Evolutionary conservation across 1,140 invertebrate species (phyloP).

Genomic region (Bombus soroeensis): DNA sequence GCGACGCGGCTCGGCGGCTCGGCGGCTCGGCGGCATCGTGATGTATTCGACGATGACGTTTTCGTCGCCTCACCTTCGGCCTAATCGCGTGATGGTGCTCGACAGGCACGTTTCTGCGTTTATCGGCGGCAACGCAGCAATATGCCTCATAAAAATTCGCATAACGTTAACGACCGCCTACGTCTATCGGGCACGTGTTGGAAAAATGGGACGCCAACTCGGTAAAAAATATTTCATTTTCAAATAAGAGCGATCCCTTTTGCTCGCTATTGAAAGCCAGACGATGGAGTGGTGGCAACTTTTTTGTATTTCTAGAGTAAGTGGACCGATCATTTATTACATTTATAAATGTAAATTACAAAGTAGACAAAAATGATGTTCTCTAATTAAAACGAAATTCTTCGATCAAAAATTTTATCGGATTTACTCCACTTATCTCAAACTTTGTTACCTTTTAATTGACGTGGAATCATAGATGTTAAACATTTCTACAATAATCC

Average conservation of each 20-base stretch:
- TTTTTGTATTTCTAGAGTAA: neutral
- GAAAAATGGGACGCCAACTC: conserved; percentile 35
- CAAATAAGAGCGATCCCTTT: neutral
- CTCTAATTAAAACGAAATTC: too few species aligned
- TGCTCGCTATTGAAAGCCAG: neutral
- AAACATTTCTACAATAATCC: too few species aligned
- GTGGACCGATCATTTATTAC: neutral
- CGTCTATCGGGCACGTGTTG: conserved; percentile 29
- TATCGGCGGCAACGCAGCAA: conserved; percentile 11
- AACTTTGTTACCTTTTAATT: too few species aligned
- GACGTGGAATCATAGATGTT: too few species aligned
- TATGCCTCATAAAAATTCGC: conserved; percentile 31
- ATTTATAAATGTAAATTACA: too few species aligned
- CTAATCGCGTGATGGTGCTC: conserved; percentile 45
- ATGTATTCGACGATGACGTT: conserved; percentile 39
- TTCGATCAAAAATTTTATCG: too few species aligned
- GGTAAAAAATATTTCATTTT: neutral
- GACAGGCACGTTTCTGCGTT: conserved; percentile 20
- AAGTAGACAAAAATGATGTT: too few species aligned
- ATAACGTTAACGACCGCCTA: conserved; percentile 25
- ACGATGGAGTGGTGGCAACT: neutral
- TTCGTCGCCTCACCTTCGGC: conserved; percentile 55
- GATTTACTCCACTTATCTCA: too few species aligned
- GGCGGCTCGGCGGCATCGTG: neutral
- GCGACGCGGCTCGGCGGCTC: too few species aligned